phyloP scores from a whole-genome alignment of 2,113 vertebrate species.

The Regulus satrapa region DNA sequence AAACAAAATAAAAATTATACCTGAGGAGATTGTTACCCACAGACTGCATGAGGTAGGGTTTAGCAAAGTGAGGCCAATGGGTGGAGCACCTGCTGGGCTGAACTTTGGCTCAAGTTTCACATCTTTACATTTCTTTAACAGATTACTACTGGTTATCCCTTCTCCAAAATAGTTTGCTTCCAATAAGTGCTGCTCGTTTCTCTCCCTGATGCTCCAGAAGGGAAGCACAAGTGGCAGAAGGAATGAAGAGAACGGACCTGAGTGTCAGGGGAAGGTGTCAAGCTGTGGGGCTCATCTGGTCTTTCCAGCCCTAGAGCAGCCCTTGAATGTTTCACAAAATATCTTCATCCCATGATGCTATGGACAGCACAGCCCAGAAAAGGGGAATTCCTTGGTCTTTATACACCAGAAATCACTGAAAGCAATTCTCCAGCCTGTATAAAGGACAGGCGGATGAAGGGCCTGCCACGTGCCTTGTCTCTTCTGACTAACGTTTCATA shows the following conservation, averaged over 20 bases:
- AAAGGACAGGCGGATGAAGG: background rate
- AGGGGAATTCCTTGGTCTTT: background rate
- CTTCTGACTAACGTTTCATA: background rate
- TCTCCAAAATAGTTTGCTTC: background rate
- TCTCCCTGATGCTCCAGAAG: background rate
- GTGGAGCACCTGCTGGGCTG: background rate
- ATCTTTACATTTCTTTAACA: background rate
- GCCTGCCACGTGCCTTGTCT: fast-evolving
- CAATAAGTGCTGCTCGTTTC: background rate
- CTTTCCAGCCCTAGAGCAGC: background rate
- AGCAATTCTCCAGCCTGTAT: background rate
- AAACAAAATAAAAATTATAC: background rate
- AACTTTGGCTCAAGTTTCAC: background rate
- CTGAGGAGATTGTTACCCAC: background rate
- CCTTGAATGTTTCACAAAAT: background rate
- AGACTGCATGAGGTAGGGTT: background rate
- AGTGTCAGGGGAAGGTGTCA: background rate
- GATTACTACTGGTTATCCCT: background rate
- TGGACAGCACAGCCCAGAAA: background rate
- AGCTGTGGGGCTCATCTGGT: background rate
- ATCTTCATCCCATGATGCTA: background rate
- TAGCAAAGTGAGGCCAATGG: background rate
- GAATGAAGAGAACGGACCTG: background rate
- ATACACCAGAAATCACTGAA: background rate
- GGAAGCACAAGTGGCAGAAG: background rate